Conservation (phyloP, 1,140 invertebrate species). For the Hesperophylax magnus region DNA sequence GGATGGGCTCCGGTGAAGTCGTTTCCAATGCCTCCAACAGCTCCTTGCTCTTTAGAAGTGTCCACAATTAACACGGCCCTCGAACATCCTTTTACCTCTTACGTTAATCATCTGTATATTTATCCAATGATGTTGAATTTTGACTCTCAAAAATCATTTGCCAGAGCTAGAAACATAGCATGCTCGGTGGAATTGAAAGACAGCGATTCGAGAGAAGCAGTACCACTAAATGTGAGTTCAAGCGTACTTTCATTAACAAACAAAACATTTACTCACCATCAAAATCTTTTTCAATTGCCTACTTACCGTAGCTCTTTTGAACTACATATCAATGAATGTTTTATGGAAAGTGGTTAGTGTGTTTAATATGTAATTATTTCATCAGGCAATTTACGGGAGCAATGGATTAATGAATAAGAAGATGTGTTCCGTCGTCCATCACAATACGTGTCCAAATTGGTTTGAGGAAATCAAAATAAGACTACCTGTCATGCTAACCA, state of each 20-base stretch:
- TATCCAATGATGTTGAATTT: constrained; percentile 90
- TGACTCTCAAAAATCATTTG: constrained; percentile 93
- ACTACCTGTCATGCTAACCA: constrained; percentile 83
- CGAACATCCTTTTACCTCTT: constrained; percentile 86
- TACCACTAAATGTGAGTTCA: constrained; percentile 76
- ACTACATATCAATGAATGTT: too few relatives aligned
- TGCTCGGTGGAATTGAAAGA: constrained; percentile 90
- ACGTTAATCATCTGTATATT: constrained; percentile 91
- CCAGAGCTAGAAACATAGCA: constrained; percentile 91
- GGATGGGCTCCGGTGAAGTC: constrained; percentile 85
- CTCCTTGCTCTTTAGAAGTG: constrained; percentile 84
- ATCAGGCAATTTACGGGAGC: constrained; percentile 57
- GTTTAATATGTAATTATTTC: not conserved
- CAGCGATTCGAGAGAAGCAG: constrained; percentile 79
- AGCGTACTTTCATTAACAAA: not conserved
- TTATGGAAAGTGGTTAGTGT: not conserved
- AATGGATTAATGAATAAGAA: constrained; percentile 68
- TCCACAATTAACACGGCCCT: constrained; percentile 83
- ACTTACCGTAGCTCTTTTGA: constrained; percentile 37
- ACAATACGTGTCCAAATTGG: constrained; percentile 86
- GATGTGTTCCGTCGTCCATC: constrained; percentile 84
- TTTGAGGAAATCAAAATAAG: constrained; percentile 92
- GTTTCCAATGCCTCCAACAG: constrained; percentile 82
- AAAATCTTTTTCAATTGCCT: too few relatives aligned
- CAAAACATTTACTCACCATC: too few relatives aligned